Base-by-base conservation (phyloP, 2,888 invertebrate species). In the Rhingia campestris region DNA sequence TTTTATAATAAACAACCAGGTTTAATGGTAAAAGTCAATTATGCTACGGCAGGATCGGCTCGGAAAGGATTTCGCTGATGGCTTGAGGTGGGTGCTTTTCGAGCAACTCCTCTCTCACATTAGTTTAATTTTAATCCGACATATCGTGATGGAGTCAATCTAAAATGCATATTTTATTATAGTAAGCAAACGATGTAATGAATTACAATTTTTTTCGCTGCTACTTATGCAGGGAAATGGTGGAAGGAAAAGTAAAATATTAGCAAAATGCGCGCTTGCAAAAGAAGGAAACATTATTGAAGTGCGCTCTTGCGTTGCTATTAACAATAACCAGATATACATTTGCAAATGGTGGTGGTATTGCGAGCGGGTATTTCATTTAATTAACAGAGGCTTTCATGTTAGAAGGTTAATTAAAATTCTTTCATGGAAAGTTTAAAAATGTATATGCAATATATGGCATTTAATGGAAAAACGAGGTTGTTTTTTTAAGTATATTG, bases 341-440 rank as follows among this genome's bases (percentile, higher is more conserved):
- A 51, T 72, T 66, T 72, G 70, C 53, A 66, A 72, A 70, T 49
- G 59, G 30, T 54, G 5, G 2, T 22, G 22, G 22, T 22, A 22
- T 22, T 2, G 22, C 54, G 56, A 35, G 70, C 49, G 35, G 56
- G 63, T 53, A 61, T 53, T 76, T 49, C 54, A 72, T 67, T 77
- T 77, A 81, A 81, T 81, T 81, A 72, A 66, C 61, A 43, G 49
- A 61, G 22, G 22, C 66, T 72, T 77, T 64, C 61, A 81, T 72
- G 61, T 56, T 81, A 4, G 70, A 77, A 81, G 77, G 77, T 77
- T 72, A 63, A 81, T 81, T 72, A 72, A 77, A 66, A 77, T 81
- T 81, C 59, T 41, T 79, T n/a, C 30, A 63, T 67, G 54, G 81
- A 81, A 81, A 81, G 81, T 59, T 72, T 22, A 22, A 47, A 56